Evolutionary conservation across 2,888 invertebrate species (phyloP), one percentile per base, ranked within the genome.

Genomic region (Quadroppia sp.): DNA sequence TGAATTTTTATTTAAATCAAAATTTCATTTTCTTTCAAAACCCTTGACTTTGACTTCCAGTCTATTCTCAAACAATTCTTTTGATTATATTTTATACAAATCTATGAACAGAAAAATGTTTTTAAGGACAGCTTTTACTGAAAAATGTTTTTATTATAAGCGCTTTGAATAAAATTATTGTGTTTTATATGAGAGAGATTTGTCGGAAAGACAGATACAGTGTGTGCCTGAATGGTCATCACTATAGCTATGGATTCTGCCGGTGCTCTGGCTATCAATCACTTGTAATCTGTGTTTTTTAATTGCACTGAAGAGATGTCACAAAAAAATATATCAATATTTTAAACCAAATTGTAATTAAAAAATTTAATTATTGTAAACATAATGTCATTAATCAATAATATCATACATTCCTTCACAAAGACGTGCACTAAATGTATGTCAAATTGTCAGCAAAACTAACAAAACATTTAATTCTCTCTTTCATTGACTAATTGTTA

Each of bases 151-250:
- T 45, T 9, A 45, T 45, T 45, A 6, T 9, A n/a, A 48, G 20
- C 6, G n/a, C n/a, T n/a, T 48, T 48, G n/a, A 6, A 48, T 48
- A 20, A 48, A 48, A 48, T n/a, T 48, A 4, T 48, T 48, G n/a
- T 45, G n/a, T 2, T 2, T 45, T 45, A 20, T 48, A 20, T 48
- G 20, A 48, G 48, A 48, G n/a, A 48, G 48, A 48, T 48, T 48
- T 48, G n/a, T 45, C n/a, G n/a, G 3, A 20, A 48, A 48, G 28
- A 56, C 17, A 56, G 32, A 11, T 64, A 64, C 30, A 64, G 15
- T 64, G 61, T 28, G 61, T 64, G 61, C 61, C 61, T 64, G 36
- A 64, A 28, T 64, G 36, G 61, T 64, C 32, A 64, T 6, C 56
- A 23, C 56, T 56, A 53, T 53, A 53, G 53, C 28, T 56, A 28